These are phyloP conservation scores for Xylota segnis DNA, from an alignment of 2,888 invertebrate genomes.

Conservation along the genomic window DNA sequence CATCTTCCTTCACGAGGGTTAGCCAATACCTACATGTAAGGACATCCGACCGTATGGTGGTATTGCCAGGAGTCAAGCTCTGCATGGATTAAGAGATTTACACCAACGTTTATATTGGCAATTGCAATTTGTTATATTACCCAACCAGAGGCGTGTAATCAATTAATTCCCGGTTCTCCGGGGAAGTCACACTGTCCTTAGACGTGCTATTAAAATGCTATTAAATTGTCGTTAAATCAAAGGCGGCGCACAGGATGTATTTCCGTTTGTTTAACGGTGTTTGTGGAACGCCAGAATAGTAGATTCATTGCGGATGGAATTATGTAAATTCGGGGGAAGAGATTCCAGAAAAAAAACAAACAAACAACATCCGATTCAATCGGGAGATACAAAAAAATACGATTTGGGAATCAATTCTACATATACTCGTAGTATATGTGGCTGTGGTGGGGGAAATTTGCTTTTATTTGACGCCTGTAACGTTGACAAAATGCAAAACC, in stretches of 20 bases:
- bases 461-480: conserved; percentile 6
- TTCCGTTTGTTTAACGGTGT: conserved; percentile 3
- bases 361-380: conserved; percentile 21
- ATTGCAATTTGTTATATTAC: conserved; percentile 16
- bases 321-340: conserved; percentile 7
- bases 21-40: not conserved
- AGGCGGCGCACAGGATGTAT: not conserved
- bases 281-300: not conserved
- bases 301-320: not conserved
- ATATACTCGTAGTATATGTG: not conserved
- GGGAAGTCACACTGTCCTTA: not conserved
- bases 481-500: conserved; percentile 6
- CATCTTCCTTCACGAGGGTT: not conserved
- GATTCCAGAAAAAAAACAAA: not conserved
- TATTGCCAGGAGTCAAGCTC: not conserved
- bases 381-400: not conserved
- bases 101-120: conserved; percentile 9
- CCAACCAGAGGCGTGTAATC: conserved; percentile 6
- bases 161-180: conserved; percentile 14
- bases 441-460: not conserved
- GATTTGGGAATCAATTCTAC: not conserved
- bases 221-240: conserved; percentile 31
- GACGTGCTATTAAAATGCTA: conserved; percentile 19
- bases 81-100: conserved; percentile 25
- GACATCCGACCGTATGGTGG: not conserved